Evolutionary conservation across 1,140 invertebrate species (phyloP), one percentile per base, ranked within the genome.

Genomic region (Metaphire vulgaris): DNA sequence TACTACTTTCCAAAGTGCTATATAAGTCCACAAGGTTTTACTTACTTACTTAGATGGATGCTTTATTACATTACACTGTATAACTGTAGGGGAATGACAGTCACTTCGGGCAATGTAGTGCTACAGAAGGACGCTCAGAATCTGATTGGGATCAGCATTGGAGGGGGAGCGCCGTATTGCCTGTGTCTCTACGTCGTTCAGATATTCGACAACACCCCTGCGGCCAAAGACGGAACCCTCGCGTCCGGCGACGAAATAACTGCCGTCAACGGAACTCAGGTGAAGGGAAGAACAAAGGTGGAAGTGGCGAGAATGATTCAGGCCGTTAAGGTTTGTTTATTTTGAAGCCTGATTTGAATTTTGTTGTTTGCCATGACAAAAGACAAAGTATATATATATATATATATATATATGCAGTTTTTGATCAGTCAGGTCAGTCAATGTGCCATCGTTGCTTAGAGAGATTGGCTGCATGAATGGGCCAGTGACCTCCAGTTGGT

Each of bases 231-330:
- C 21, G 78, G 74, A 2, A 96, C 93, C 1, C 86, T 98, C 1
- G 92, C 96, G 85, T 93, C 95, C 78, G 97, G 97, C 0, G 97
- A 99, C 88, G 97, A 99, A 86, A 88, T 99, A 76, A 91, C 97
- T 2, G 93, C 92, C 0, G 92, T 99, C 1, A 98, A 98, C 86
- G 92, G 92, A 0, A 89, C 91, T 77, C 91, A 91, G 14, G 95
- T 98, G 0, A 98, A 97, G 87, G 96, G 96, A 21, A 94, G 95
- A 85, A 98, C 95, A 0, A 99, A 99, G 89, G 92, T 96, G 1
- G 96, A 98, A 88, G 97, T 99, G 0, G 97, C 97, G 28, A 95
- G 97, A 87, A 93, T 98, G 92, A 99, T 99, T 80, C 96, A 99
- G 86, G 88, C 91, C 0, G 90, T 91, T 70, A 92, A 93, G 88